Percentiles rank a stretch among this genome's conserved stretches.
Evolutionary conservation across 2,797 vertebrate genomes (phyloP).

Genomic region (Botia kubotai): DNA sequence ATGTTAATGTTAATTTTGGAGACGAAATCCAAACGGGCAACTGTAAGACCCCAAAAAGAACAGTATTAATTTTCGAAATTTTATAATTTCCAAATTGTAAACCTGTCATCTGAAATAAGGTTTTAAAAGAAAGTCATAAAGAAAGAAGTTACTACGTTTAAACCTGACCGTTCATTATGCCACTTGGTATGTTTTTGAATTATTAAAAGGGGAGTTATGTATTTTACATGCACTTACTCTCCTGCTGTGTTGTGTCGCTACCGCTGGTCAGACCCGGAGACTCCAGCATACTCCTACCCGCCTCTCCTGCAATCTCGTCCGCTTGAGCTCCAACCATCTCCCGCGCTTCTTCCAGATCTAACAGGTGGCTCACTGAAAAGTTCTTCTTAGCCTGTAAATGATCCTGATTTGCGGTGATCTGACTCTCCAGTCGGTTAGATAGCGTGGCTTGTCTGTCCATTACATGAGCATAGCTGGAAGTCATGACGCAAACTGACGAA

Average conservation of each 20-base stretch:
- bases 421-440: slow-evolving; percentile 88
- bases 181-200: not conserved
- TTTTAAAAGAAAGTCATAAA: no score
- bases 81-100: not conserved
- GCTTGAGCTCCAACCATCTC: slow-evolving; percentile 91
- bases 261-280: slow-evolving; percentile 95
- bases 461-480: slow-evolving; percentile 93
- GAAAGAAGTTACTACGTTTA: not conserved
- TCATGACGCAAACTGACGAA: slow-evolving; percentile 80
- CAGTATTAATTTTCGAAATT: not conserved
- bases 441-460: slow-evolving; percentile 90
- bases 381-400: slow-evolving; percentile 96
- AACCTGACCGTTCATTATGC: not conserved
- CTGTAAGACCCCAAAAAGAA: not conserved
- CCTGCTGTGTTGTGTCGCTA: slow-evolving; percentile 96
- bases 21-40: no score
- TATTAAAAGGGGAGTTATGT: not conserved
- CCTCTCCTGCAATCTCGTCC: slow-evolving; percentile 89
- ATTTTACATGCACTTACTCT: slow-evolving; percentile 85
- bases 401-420: slow-evolving; percentile 87
- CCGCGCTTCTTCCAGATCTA: slow-evolving; percentile 95
- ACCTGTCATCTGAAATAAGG: not conserved
- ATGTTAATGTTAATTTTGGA: no score
- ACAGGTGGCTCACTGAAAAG: slow-evolving; percentile 98
- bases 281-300: slow-evolving; percentile 91